phyloP scores from a whole-genome alignment of 2,797 vertebrate genomes.

The Capromys pilorides region DNA sequence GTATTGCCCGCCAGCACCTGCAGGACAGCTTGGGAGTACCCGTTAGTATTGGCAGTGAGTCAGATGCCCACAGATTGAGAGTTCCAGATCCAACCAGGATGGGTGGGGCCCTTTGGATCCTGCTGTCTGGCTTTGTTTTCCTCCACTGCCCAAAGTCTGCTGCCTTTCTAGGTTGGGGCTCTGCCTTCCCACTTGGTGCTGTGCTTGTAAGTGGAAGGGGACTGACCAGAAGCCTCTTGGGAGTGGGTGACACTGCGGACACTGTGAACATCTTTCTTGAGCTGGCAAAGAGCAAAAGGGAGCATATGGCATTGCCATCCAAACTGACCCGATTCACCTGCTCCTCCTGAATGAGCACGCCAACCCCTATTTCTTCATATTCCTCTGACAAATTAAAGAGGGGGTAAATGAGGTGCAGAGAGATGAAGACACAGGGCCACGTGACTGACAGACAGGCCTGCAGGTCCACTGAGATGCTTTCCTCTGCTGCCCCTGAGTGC shows the following conservation, averaged over 20 bases:
- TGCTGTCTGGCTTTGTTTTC: not conserved
- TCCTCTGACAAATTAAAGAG: not conserved
- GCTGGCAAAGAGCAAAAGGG: not conserved
- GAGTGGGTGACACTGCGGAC: not conserved
- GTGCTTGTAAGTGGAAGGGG: not conserved
- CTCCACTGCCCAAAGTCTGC: not conserved
- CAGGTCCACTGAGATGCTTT: not conserved
- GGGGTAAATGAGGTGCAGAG: not conserved
- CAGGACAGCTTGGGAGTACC: not conserved
- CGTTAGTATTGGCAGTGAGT: not conserved
- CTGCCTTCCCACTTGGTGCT: not conserved
- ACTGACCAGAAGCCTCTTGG: not conserved
- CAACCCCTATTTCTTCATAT: no score
- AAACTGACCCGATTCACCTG: not conserved
- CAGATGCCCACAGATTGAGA: not conserved
- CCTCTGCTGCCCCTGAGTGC: not conserved
- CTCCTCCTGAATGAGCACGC: not conserved
- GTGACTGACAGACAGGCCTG: not conserved
- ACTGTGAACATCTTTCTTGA: not conserved
- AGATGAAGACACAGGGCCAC: not conserved
- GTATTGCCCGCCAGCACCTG: not conserved
- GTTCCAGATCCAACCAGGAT: accelerated
- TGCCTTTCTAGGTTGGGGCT: not conserved
- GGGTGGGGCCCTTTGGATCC: not conserved
- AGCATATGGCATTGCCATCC: not conserved